These are phyloP conservation scores for Eulemur albifrons DNA, from an alignment of 2,797 vertebrate genomes.

Conservation along the genomic window DNA sequence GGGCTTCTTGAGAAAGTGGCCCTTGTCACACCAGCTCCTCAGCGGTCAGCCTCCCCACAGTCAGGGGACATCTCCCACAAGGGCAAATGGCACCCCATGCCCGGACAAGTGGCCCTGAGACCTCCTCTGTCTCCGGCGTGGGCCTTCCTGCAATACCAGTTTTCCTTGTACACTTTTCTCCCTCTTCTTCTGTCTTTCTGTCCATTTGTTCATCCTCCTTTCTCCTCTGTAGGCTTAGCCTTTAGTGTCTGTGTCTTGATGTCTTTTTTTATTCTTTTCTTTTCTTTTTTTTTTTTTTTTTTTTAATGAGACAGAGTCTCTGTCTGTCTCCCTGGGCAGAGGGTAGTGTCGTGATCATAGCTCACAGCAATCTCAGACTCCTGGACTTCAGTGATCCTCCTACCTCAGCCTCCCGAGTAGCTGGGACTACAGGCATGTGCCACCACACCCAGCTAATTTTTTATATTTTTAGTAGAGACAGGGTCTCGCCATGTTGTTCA, in stretches of 20 bases:
- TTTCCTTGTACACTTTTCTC: accelerated
- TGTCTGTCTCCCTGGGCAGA: neutral
- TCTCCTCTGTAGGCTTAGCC: neutral
- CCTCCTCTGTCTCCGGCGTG: neutral
- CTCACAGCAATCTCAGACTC: neutral
- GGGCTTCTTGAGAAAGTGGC: neutral
- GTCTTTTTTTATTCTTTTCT: no score
- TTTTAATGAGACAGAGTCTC: neutral
- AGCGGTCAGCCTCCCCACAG: neutral
- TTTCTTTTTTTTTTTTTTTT: no score
- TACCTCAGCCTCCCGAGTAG: no score
- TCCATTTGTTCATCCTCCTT: neutral
- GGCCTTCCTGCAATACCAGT: accelerated
- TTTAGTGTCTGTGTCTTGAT: neutral
- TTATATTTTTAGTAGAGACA: neutral
- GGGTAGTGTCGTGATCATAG: neutral
- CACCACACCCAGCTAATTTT: no score
- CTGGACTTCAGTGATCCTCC: neutral
- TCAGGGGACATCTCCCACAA: accelerated
- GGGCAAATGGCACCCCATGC: accelerated
- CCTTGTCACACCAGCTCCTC: accelerated
- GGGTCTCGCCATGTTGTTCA: neutral
- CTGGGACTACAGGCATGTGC: no score
- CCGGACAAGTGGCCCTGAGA: neutral
- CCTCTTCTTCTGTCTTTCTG: neutral